Conservation (phyloP, 2,113 vertebrate species). For the Tachuris rubrigastra region DNA sequence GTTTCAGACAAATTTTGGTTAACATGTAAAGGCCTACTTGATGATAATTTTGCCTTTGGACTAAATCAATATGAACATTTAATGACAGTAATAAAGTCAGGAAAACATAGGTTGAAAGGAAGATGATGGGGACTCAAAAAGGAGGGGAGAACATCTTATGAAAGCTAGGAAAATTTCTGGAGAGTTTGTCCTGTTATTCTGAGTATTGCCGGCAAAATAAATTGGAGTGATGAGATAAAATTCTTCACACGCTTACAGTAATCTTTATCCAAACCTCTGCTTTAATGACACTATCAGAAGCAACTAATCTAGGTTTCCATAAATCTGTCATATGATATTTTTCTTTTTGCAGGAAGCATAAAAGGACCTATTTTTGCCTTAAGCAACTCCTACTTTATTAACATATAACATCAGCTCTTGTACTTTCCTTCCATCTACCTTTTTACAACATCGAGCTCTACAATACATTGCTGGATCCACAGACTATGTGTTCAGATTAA, state of each 20-base stretch:
- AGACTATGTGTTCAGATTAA: neutral
- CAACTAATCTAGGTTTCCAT: neutral
- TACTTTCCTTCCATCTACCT: neutral
- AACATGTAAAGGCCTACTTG: neutral
- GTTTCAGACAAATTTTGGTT: neutral
- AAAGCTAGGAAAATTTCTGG: neutral
- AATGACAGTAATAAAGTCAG: neutral
- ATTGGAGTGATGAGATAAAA: neutral
- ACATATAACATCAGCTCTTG: neutral
- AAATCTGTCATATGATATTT: neutral
- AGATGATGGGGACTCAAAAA: neutral
- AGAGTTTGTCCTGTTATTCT: neutral
- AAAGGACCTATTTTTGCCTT: neutral
- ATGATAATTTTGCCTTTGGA: neutral
- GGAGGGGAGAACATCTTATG: neutral
- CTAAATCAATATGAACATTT: neutral
- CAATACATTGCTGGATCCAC: neutral
- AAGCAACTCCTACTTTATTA: neutral
- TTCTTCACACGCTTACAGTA: neutral
- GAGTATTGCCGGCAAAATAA: neutral
- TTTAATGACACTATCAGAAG: neutral
- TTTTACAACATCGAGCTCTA: neutral
- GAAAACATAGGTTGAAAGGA: neutral
- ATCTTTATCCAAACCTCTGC: neutral
- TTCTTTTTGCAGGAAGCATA: neutral